These are phyloP conservation scores for Rhabditoides inermis DNA, from an alignment of 2,888 invertebrate species.

Conservation along the genomic window DNA sequence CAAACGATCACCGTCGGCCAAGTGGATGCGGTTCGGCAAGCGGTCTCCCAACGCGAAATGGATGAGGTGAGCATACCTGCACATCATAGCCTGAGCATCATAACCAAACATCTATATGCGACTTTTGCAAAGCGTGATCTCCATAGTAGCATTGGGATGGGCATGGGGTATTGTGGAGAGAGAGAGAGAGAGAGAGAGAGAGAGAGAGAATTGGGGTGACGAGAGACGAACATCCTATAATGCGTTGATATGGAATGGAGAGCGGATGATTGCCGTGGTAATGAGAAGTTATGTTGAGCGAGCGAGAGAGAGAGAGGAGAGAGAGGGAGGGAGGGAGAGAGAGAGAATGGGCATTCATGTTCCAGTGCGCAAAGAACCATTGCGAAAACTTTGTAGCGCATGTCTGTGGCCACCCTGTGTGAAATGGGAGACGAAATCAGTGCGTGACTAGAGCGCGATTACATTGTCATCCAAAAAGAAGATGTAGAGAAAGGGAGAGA, in stretches of 20 bases:
- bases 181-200: constrained; percentile 1
- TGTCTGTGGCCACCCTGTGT: too few relatives aligned
- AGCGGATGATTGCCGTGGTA: too few relatives aligned
- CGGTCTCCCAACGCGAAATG: constrained; percentile 46
- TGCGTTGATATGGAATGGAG: too few relatives aligned
- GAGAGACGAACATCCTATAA: too few relatives aligned
- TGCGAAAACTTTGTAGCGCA: too few relatives aligned
- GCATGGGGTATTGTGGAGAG: not conserved
- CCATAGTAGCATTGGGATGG: not conserved
- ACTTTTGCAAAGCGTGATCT: not conserved
- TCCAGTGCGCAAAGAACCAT: not conserved
- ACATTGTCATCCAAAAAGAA: too few relatives aligned
- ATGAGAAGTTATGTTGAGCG: not conserved
- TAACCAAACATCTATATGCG: not conserved
- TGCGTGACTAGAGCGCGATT: too few relatives aligned
- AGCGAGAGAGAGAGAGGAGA: not conserved
- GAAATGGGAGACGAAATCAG: too few relatives aligned
- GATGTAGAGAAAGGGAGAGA: not conserved
- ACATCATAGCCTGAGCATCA: not conserved
- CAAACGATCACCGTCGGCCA: constrained; percentile 40
- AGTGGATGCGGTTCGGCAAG: constrained; percentile 50
- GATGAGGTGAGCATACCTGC: constrained; percentile 29
- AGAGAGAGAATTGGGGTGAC: not conserved
- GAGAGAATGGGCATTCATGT: not conserved
- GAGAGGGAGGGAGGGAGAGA: not conserved